phyloP scores from a whole-genome alignment of 2,797 vertebrate genomes.

The Amblyraja radiata region DNA sequence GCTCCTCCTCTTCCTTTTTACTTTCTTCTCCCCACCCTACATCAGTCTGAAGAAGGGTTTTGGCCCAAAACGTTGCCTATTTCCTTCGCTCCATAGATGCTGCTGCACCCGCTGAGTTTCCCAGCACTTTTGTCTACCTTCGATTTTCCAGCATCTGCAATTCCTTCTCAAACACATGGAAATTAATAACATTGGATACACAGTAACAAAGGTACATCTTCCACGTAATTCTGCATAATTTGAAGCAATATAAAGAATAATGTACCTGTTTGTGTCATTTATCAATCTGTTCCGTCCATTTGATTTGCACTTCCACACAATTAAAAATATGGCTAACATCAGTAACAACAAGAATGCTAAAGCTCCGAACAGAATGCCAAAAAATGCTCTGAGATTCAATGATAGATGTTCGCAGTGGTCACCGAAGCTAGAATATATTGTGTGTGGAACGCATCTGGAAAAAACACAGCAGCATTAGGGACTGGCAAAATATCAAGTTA shows the following conservation, averaged over 20 bases:
- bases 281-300: too few species aligned
- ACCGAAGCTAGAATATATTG: conserved; percentile 48
- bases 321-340: conserved; percentile 35
- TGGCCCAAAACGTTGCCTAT: too few species aligned
- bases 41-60: too few species aligned
- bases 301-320: conserved; percentile 32
- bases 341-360: conserved; percentile 53
- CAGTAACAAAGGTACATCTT: not conserved
- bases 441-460: conserved; percentile 53
- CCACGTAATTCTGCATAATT: not conserved
- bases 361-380: conserved; percentile 55
- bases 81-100: too few species aligned
- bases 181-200: not conserved
- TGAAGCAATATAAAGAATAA: not conserved
- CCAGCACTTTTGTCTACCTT: too few species aligned
- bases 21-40: too few species aligned
- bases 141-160: too few species aligned
- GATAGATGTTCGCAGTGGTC: conserved; percentile 47
- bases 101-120: too few species aligned
- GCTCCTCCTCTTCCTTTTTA: too few species aligned
- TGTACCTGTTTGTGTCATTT: not conserved
- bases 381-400: conserved; percentile 48
- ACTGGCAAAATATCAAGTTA: not conserved
- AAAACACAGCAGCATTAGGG: conserved; percentile 11
- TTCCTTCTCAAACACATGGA: too few species aligned